Percentiles rank a stretch among this genome's conserved stretches.
Evolutionary conservation across 2,888 invertebrate species (phyloP).

Genomic region (Himalopsyche japonica): DNA sequence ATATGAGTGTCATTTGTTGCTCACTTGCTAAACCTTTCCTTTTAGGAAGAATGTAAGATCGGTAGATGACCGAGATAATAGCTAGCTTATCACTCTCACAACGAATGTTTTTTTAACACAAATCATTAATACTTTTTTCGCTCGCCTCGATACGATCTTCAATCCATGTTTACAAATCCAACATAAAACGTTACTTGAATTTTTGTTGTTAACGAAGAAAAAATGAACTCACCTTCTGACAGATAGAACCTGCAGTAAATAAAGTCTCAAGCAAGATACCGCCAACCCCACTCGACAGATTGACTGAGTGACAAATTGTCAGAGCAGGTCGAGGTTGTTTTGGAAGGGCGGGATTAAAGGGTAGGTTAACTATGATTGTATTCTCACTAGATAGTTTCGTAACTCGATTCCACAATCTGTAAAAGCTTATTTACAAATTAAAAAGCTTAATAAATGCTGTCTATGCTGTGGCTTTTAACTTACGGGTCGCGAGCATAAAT

Average conservation of each 20-base stretch:
- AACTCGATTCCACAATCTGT: neutral
- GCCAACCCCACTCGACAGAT: conserved; percentile 32
- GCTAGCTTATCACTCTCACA: too few relatives aligned
- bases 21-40: too few relatives aligned
- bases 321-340: conserved; percentile 1
- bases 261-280: conserved; percentile 8
- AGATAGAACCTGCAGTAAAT: conserved; percentile 9
- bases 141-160: too few relatives aligned
- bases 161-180: too few relatives aligned
- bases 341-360: neutral
- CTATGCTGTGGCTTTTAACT: too few relatives aligned
- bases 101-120: too few relatives aligned
- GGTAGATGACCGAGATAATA: too few relatives aligned
- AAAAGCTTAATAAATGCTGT: too few relatives aligned
- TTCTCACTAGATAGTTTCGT: neutral
- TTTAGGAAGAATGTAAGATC: too few relatives aligned
- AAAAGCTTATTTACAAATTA: neutral
- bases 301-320: conserved; percentile 41
- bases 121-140: too few relatives aligned
- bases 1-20: too few relatives aligned
- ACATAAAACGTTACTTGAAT: neutral
- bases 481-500: too few relatives aligned
- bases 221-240: neutral
- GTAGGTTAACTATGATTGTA: neutral
- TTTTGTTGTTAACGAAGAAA: neutral